These are phyloP conservation scores for Sylvicola cinctus DNA, from an alignment of 2,888 invertebrate species.

Conservation along the genomic window DNA sequence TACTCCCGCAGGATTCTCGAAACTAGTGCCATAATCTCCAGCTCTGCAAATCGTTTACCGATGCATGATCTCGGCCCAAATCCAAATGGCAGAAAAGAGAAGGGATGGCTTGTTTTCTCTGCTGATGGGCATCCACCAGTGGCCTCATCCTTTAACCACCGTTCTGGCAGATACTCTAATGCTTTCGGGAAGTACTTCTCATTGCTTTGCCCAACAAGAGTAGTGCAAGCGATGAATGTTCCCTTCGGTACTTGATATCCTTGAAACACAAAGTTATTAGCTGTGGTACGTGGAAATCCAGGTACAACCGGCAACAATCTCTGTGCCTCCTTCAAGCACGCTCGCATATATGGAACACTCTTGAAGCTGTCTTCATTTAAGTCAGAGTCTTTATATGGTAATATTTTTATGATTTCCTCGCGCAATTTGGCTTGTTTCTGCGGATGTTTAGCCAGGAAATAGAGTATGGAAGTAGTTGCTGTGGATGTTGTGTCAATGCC, in stretches of 20 bases:
- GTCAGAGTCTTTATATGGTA: conserved; percentile 13
- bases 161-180: conserved; percentile 37
- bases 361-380: conserved; percentile 5
- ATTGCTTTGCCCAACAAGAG: not conserved
- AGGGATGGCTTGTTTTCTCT: conserved; percentile 12
- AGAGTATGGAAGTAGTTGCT: conserved; percentile 25
- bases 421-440: conserved; percentile 30
- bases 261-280: conserved; percentile 24
- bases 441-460: conserved; percentile 32
- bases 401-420: conserved; percentile 19
- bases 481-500: conserved; percentile 21
- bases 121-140: conserved; percentile 7
- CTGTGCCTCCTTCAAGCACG: conserved; percentile 40
- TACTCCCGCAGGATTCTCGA: conserved; percentile 20
- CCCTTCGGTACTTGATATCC: conserved; percentile 28
- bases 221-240: conserved; percentile 12
- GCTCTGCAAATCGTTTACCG: conserved; percentile 50
- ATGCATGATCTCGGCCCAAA: conserved; percentile 34
- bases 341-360: conserved; percentile 31
- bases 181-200: conserved; percentile 36
- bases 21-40: conserved; percentile 35
- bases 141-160: conserved; percentile 29
- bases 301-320: conserved; percentile 26
- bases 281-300: conserved; percentile 23
- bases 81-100: conserved; percentile 16